A percentile compares a stretch with the other conserved stretches of the same genome.
These are phyloP conservation scores for Xenops minutus DNA, from an alignment of 2,797 vertebrate species.

Conservation along the genomic window DNA sequence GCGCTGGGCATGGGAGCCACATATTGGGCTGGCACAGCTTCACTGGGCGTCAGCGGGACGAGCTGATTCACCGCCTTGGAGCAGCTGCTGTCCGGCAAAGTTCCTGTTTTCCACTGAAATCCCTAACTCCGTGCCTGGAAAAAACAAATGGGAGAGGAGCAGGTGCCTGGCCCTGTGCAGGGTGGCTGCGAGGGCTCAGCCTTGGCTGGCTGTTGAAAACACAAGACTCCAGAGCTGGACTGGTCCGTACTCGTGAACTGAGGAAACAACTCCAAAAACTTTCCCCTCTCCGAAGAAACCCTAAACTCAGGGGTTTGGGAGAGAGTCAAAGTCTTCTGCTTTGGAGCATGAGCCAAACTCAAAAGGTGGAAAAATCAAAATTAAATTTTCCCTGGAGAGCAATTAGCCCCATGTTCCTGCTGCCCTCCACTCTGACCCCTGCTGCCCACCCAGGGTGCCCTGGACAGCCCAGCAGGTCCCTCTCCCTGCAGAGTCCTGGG, in stretches of 20 bases:
- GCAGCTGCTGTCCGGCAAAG: slow-evolving; percentile 47
- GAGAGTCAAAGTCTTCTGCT: not conserved
- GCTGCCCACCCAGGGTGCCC: not conserved
- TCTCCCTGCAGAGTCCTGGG: not conserved
- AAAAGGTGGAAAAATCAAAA: not conserved
- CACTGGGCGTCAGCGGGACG: not conserved
- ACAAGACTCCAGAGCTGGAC: not conserved
- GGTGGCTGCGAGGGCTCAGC: not conserved
- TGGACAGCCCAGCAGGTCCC: not conserved
- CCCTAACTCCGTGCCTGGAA: not conserved
- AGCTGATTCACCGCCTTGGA: not conserved
- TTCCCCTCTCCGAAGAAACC: accelerated
- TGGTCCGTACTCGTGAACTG: accelerated
- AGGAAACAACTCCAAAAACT: not conserved
- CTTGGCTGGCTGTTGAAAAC: not conserved
- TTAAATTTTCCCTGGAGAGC: not conserved
- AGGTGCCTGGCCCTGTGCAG: slow-evolving; percentile 24
- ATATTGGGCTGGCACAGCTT: not conserved
- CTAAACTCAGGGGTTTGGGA: not conserved
- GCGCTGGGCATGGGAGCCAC: accelerated
- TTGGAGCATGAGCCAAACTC: not conserved
- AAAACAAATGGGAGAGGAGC: not conserved
- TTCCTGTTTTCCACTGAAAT: slow-evolving; percentile 58
- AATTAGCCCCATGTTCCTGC: not conserved
- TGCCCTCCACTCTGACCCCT: not conserved